phyloP scores from a whole-genome alignment of 2,888 invertebrate species.

The Leptinotarsa haldemani region DNA sequence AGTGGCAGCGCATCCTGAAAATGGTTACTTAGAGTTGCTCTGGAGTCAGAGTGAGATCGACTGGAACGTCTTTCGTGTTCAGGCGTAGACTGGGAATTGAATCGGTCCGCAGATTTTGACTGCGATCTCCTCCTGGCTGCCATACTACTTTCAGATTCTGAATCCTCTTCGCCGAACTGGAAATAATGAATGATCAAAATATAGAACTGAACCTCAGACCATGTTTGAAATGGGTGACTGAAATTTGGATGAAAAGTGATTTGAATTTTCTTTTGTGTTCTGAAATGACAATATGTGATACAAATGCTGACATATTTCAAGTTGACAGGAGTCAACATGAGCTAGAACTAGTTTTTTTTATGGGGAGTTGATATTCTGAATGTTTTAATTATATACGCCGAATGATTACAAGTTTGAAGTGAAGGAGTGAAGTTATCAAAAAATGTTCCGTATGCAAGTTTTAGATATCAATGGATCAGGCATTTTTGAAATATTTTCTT shows the following conservation, averaged over 20 bases:
- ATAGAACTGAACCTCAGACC: neutral
- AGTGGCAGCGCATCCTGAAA: conserved; percentile 2
- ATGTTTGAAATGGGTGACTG: no score
- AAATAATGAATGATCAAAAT: neutral
- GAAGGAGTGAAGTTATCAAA: no score
- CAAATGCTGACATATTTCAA: neutral
- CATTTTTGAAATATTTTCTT: no score
- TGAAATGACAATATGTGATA: neutral
- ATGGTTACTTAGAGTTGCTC: neutral
- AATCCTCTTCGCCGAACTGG: neutral
- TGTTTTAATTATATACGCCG: no score
- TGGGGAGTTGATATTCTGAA: no score
- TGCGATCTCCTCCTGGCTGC: conserved; percentile 6
- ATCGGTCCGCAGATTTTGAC: conserved; percentile 16
- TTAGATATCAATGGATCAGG: no score
- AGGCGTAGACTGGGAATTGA: neutral
- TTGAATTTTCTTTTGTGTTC: neutral
- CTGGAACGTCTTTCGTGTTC: neutral
- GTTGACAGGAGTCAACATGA: no score
- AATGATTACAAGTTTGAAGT: no score
- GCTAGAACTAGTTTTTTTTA: no score
- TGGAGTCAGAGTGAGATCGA: conserved; percentile 19
- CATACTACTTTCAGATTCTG: neutral
- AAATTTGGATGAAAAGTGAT: neutral
- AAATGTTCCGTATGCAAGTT: no score